These are phyloP conservation scores for Pseudococcus viburni DNA, from an alignment of 2,888 invertebrate genomes.

Conservation along the genomic window DNA sequence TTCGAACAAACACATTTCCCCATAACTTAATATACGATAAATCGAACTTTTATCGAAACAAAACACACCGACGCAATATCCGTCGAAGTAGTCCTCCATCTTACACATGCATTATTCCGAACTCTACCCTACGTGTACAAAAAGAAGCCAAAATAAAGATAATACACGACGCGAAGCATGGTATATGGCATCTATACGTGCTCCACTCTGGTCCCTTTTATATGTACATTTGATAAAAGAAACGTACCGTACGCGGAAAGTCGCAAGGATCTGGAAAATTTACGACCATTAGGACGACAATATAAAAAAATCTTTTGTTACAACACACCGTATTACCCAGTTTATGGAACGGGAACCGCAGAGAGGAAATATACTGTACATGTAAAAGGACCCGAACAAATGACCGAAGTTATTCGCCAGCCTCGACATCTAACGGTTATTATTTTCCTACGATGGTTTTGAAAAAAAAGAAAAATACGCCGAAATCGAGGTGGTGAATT, in stretches of 20 bases:
- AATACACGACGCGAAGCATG: not conserved
- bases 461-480: not conserved
- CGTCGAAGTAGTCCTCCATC: not conserved
- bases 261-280: not conserved
- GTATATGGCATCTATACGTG: not conserved
- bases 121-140: not conserved
- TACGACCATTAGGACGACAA: constrained; percentile 22
- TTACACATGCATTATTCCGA: not conserved
- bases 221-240: not conserved
- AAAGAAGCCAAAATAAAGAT: not conserved
- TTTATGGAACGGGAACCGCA: not conserved
- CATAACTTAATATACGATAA: not conserved
- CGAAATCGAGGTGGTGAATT: constrained; percentile 16
- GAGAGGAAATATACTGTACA: not conserved
- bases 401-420: not conserved
- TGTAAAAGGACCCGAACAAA: not conserved
- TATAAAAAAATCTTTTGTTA: not conserved
- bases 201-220: not conserved
- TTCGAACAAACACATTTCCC: too few species aligned
- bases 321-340: not conserved
- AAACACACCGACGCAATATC: not conserved
- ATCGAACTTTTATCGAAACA: not conserved
- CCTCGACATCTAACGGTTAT: not conserved
- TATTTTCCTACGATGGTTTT: not conserved
- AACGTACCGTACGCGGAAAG: constrained; percentile 9